Evolutionary conservation across 2,888 invertebrate species (phyloP), one percentile per base, ranked within the genome.

Genomic region (Sussaba pulchella): DNA sequence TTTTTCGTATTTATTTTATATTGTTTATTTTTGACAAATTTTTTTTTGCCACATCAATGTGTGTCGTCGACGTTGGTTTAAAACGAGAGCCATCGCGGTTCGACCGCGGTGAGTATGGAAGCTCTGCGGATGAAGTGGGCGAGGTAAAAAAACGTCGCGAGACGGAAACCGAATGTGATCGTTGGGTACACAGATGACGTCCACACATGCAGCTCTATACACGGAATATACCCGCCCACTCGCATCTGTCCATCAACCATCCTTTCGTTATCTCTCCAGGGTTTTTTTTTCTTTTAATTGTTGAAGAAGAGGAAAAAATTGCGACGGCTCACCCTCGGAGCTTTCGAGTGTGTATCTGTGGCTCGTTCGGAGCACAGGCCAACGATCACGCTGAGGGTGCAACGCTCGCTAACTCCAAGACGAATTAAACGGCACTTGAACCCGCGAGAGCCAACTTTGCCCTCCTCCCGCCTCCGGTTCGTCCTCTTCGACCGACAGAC

Each of bases 401-500:
- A 52, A 73, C 45, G 63, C 52, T 39, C 17, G 57, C 54, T 26
- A 73, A 70, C 57, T 57, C 39, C 57, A 77, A 69, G 69, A 73
- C 61, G 77, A 73, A 81, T 81, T 81, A 73, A 77, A 73, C 63
- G 69, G 64, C 50, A 69, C 77, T 77, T 73, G 81, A 77, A 17
- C 26, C 26, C 73, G 50, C 70, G 54, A 77, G 77, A 64, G 41
- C 31, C n/a, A n/a, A n/a, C n/a, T n/a, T n/a, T n/a, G n/a, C n/a
- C n/a, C 61, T 52, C 17, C 64, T 57, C 59, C 36, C 6, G 57
- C 24, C 24, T 41, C 21, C 57, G 41, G 21, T 41, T 41, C 21
- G 43, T 41, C 24, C 59, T 17, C 21, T 6, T 9, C 14, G 43
- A 9, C 17, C 47, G 47, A 26, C 45, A 36, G 26, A 50, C 54